phyloP scores from a whole-genome alignment of 2,113 vertebrate genomes.

The Pangasianodon hypophthalmus region DNA sequence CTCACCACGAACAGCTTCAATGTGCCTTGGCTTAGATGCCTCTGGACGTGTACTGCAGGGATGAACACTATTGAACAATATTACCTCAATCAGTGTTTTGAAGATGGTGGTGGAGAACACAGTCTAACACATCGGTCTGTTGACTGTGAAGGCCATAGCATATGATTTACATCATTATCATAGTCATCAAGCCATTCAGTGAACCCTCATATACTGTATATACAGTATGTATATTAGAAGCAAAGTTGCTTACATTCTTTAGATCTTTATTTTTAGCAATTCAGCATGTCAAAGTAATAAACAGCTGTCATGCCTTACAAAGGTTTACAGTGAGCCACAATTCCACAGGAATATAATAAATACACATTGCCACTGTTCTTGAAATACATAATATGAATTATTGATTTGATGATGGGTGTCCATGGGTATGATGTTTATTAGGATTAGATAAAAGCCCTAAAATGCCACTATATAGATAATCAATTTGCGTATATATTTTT shows the following conservation, averaged over 20 bases:
- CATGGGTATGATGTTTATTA: conserved; percentile 6
- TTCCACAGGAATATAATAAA: conserved; percentile 60
- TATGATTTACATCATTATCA: background rate
- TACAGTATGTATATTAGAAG: background rate
- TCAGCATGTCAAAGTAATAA: conserved; percentile 40
- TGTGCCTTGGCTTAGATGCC: too few species aligned
- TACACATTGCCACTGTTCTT: conserved; percentile 41
- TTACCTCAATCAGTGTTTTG: background rate
- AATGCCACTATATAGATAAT: conserved; percentile 32
- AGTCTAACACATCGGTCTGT: background rate
- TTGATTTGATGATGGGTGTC: conserved; percentile 7
- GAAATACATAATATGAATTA: conserved; percentile 39
- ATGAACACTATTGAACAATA: background rate
- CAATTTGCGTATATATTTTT: conserved; percentile 15
- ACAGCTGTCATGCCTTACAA: conserved; percentile 56
- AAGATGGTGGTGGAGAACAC: background rate
- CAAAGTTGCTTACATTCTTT: background rate
- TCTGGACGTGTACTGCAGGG: background rate
- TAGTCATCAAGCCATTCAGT: background rate
- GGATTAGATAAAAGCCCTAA: conserved; percentile 13
- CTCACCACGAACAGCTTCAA: background rate
- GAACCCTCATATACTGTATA: background rate
- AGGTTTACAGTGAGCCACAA: conserved; percentile 57
- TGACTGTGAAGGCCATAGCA: background rate
- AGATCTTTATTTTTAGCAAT: conserved; percentile 41